Evolutionary conservation across 2,113 vertebrate genomes (phyloP).

Genomic region (Lepus americanus): DNA sequence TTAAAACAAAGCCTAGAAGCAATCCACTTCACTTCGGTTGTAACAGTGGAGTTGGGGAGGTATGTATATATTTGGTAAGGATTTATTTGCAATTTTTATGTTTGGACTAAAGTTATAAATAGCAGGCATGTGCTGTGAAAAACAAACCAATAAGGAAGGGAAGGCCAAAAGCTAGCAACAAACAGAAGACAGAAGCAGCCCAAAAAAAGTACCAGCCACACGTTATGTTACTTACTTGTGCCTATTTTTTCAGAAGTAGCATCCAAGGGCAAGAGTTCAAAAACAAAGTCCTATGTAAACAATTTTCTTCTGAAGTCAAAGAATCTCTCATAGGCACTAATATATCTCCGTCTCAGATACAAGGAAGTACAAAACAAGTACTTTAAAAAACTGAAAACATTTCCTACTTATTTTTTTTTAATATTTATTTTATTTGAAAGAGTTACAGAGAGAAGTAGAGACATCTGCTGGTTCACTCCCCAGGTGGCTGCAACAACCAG

Average conservation of each 20-base stretch:
- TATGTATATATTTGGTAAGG: not conserved
- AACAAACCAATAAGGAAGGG: conserved; percentile 18
- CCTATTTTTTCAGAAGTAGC: conserved; percentile 12
- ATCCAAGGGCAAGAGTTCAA: not conserved
- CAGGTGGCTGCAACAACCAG: too few species aligned
- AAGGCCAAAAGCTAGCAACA: conserved; percentile 5
- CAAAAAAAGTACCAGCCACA: not conserved
- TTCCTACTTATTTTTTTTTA: not conserved
- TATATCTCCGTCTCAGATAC: not conserved
- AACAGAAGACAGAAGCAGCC: not conserved
- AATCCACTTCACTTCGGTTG: conserved; percentile 4
- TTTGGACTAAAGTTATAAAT: conserved; percentile 50
- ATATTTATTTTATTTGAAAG: too few species aligned
- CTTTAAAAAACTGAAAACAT: conserved; percentile 30
- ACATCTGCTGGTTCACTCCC: too few species aligned
- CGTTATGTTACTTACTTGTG: conserved; percentile 20
- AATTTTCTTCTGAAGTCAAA: conserved; percentile 32
- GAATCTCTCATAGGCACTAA: not conserved
- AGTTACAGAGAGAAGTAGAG: too few species aligned
- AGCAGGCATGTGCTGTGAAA: conserved; percentile 37
- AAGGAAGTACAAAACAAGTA: not conserved
- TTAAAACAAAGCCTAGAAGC: conserved; percentile 28
- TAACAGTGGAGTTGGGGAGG: conserved; percentile 20
- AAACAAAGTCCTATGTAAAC: not conserved
- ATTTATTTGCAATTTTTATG: conserved; percentile 3